phyloP scores from a whole-genome alignment of 2,888 invertebrate genomes.

The Drosophila vallismaia region DNA sequence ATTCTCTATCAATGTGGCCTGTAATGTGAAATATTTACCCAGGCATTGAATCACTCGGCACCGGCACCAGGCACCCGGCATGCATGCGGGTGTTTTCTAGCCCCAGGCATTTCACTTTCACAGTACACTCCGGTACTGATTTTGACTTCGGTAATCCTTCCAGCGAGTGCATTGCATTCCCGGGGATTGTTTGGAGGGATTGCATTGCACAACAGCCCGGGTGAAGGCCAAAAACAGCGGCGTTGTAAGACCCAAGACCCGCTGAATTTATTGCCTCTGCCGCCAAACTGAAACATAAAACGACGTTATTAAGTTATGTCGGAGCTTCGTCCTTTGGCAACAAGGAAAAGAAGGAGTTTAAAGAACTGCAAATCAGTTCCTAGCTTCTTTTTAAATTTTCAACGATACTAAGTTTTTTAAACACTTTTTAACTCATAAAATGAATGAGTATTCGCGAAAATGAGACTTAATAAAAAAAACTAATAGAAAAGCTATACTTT shows the following conservation, averaged over 20 bases:
- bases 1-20: conserved; percentile 37
- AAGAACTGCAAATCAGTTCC: conserved; percentile 8
- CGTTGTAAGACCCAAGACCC: conserved; percentile 24
- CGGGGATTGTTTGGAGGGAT: conserved; percentile 52
- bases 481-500: neutral
- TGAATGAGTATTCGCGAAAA: too few relatives aligned
- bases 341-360: conserved; percentile 1
- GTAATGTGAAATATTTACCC: conserved; percentile 65
- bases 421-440: neutral
- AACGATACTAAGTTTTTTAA: neutral
- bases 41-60: conserved; percentile 36
- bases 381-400: conserved; percentile 19
- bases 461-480: neutral
- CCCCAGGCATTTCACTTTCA: conserved; percentile 72
- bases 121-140: conserved; percentile 35
- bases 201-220: conserved; percentile 7
- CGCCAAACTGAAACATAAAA: conserved; percentile 74
- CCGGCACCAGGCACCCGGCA: too few relatives aligned
- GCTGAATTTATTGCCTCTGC: conserved; percentile 71
- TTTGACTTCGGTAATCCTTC: conserved; percentile 23
- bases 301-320: conserved; percentile 78
- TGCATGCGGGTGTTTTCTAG: conserved; percentile 26
- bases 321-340: conserved; percentile 40
- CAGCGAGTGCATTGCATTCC: conserved; percentile 54
- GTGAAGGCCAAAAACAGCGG: conserved; percentile 9